Conservation (phyloP, 2,888 invertebrate species). For the Habrosyne pyritoides region DNA sequence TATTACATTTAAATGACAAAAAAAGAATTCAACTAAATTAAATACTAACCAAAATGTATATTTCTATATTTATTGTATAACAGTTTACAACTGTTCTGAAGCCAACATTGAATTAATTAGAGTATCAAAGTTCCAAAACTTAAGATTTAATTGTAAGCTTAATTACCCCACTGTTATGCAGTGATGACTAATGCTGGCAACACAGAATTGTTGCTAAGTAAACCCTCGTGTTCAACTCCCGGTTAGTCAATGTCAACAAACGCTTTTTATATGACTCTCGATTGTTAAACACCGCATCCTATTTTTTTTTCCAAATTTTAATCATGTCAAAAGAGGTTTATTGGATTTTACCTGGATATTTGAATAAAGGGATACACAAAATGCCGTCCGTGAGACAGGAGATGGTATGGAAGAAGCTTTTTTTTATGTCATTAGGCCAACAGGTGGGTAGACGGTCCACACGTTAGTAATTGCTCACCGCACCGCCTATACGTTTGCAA, state of each 20-base stretch:
- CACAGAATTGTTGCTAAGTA: constrained; percentile 20
- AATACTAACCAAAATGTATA: too few relatives aligned
- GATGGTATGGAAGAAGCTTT: too few relatives aligned
- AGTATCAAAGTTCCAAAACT: not conserved
- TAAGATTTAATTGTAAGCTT: not conserved
- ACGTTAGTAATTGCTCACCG: too few relatives aligned
- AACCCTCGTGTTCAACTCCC: constrained; percentile 10
- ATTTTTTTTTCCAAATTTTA: not conserved
- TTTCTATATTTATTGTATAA: too few relatives aligned
- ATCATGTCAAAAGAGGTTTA: not conserved
- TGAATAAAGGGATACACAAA: not conserved
- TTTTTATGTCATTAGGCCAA: too few relatives aligned
- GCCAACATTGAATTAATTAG: too few relatives aligned
- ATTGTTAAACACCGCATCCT: constrained; percentile 10
- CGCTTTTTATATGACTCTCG: constrained; percentile 21
- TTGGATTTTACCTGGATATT: constrained; percentile 2
- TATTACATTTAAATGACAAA: not conserved
- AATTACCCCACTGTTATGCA: constrained; percentile 10
- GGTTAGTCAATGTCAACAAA: constrained; percentile 9
- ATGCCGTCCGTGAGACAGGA: too few relatives aligned
- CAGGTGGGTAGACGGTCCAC: too few relatives aligned
- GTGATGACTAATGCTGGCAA: constrained; percentile 31
- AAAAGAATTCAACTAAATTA: not conserved
- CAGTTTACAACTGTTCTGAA: too few relatives aligned
- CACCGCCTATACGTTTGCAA: too few relatives aligned